Conservation (phyloP, 2,888 invertebrate genomes). For the Epinotia bilunana region DNA sequence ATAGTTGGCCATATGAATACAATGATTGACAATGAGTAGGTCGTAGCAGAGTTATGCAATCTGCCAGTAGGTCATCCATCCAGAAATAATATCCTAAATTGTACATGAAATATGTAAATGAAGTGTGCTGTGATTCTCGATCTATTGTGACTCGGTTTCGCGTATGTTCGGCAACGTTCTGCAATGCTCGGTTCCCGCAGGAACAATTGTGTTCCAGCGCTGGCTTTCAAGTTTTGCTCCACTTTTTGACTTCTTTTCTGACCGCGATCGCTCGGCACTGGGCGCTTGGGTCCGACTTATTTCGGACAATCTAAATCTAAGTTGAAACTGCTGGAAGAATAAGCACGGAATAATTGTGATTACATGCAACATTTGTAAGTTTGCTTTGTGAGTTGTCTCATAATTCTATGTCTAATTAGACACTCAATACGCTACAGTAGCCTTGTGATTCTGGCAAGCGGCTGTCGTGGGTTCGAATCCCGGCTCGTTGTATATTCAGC, state of each 20-base stretch:
- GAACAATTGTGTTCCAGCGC: slow-evolving; percentile 62
- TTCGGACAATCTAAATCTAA: neutral
- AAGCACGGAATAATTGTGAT: neutral
- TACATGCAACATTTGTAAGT: no score
- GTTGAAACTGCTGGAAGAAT: neutral
- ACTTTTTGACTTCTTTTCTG: slow-evolving; percentile 65
- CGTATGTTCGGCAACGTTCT: slow-evolving; percentile 49
- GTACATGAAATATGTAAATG: neutral
- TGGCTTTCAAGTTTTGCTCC: slow-evolving; percentile 66
- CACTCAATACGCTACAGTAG: no score
- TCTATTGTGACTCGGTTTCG: slow-evolving; percentile 35
- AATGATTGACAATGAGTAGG: no score
- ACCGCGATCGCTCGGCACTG: slow-evolving; percentile 58
- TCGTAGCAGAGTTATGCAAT: no score
- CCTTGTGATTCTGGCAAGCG: no score
- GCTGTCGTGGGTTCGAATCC: no score
- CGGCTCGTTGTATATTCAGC: no score
- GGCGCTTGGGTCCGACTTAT: slow-evolving; percentile 48
- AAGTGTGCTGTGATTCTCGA: neutral
- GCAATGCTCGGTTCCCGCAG: slow-evolving; percentile 51
- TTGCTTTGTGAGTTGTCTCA: no score
- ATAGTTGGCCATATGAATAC: no score
- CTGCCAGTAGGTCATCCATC: no score
- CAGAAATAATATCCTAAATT: no score
- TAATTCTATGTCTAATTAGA: no score